A percentile compares a stretch with the other conserved stretches of the same genome.
Evolutionary conservation across 2,888 invertebrate species (phyloP).

Genomic region (Pseudolycoriella hygida): DNA sequence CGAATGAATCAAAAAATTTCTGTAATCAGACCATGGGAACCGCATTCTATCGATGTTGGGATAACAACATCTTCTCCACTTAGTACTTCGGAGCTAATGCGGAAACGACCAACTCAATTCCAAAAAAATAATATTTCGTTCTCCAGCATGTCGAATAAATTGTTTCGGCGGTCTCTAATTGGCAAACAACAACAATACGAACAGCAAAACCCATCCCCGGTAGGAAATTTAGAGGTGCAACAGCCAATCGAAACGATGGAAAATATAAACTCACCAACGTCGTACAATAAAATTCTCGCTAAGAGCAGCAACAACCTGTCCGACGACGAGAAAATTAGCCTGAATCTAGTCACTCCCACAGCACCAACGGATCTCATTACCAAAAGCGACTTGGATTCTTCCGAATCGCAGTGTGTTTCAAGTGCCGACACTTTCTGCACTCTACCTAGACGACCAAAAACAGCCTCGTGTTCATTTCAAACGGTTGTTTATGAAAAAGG

Average conservation of each 20-base stretch:
- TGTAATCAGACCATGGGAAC: neutral
- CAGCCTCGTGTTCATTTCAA: conserved; percentile 48
- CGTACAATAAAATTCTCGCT: conserved; percentile 2
- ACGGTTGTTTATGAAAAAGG: conserved; percentile 65
- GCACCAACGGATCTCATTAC: conserved; percentile 1
- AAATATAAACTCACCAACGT: neutral
- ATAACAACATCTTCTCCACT: too few species aligned
- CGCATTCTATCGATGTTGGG: too few species aligned
- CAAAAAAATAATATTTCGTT: conserved; percentile 2
- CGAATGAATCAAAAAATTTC: conserved; percentile 1
- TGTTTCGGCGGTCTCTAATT: conserved; percentile 5
- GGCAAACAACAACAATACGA: neutral
- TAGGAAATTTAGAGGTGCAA: neutral
- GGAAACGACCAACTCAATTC: conserved; percentile 4
- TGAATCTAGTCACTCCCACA: neutral
- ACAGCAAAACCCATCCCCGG: neutral
- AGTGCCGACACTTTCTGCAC: conserved; percentile 52
- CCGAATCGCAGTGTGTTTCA: neutral
- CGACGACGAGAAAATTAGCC: conserved; percentile 7
- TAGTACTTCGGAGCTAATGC: neutral
- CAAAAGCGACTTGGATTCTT: neutral
- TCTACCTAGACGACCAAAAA: conserved; percentile 48
- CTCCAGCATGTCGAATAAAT: conserved; percentile 6
- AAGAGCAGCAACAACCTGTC: conserved; percentile 7
- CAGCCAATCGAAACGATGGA: neutral